Evolutionary conservation across 1,140 invertebrate genomes (phyloP), one percentile per base, ranked within the genome.

Genomic region (Lepidurus packardi): DNA sequence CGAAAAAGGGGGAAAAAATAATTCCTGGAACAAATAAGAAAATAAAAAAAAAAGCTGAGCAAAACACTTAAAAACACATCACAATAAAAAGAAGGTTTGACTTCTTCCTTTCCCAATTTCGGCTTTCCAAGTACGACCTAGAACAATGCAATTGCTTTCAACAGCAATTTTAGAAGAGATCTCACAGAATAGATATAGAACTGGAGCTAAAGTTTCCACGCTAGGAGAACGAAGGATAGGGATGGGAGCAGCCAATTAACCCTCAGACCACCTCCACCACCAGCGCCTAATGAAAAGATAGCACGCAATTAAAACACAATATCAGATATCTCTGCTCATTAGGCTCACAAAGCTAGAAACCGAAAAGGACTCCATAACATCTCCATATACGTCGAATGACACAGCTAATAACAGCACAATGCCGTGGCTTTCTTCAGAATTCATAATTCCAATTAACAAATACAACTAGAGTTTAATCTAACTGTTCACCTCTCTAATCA

Each of bases 231-330:
- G n/a, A 65, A 65, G 21, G 53, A 65, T 21, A 65, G 16, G 53
- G 21, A 65, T 6, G 8, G n/a, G 53, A 65, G 53, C 21, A 65
- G 53, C 53, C 53, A 65, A 65, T 65, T 65, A 65, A 21, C 53
- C 53, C 53, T 65, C 53, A 65, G 53, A 21, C 53, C 53, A n/a
- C 53, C 21, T 65, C 53, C 53, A 65, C 53, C 53, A 16, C 53
- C 53, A 65, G 53, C 21, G 53, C 53, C 53, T 65, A 65, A 65
- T 65, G 53, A 65, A 65, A 21, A 65, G 53, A 65, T 65, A 65
- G 21, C 53, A 65, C 53, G 53, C 53, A 65, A 65, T 65, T 65
- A 65, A 65, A 21, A 65, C 53, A 65, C n/a, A 7, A 5, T 65
- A 65, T 65, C 53, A 65, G 53, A 65, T 65, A 65, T 65, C 53